Percentiles rank a stretch among this genome's conserved stretches.
These are phyloP conservation scores for Meles meles DNA, from an alignment of 2,113 vertebrate genomes.

Conservation along the genomic window DNA sequence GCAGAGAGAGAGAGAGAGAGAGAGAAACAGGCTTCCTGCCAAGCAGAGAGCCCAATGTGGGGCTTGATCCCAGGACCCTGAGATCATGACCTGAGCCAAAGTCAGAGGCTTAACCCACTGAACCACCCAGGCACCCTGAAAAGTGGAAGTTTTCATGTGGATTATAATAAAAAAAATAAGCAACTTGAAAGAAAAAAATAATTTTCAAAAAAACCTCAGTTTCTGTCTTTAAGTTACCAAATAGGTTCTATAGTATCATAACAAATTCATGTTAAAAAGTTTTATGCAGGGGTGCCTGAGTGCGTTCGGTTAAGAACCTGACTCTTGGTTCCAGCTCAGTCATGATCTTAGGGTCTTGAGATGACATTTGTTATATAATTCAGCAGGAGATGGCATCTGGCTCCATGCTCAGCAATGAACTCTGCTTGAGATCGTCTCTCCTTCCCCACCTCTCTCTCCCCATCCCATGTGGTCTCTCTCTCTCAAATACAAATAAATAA, in stretches of 20 bases:
- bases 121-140: too few species aligned
- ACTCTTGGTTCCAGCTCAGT: neutral
- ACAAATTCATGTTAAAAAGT: neutral
- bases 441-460: neutral
- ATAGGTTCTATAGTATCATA: neutral
- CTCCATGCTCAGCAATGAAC: neutral
- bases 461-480: neutral
- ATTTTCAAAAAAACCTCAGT: neutral
- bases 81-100: too few species aligned
- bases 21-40: too few species aligned
- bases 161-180: neutral
- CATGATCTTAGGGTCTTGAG: neutral
- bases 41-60: too few species aligned
- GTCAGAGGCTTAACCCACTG: too few species aligned
- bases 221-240: neutral
- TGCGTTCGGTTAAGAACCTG: neutral
- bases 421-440: neutral
- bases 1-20: too few species aligned
- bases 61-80: too few species aligned
- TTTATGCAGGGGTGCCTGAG: neutral
- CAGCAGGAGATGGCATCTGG: too few species aligned
- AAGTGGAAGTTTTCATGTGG: neutral
- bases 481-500: neutral
- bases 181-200: neutral
- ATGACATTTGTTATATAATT: too few species aligned